phyloP scores from a whole-genome alignment of 1,140 invertebrate species.

The Orchestia grillus region DNA sequence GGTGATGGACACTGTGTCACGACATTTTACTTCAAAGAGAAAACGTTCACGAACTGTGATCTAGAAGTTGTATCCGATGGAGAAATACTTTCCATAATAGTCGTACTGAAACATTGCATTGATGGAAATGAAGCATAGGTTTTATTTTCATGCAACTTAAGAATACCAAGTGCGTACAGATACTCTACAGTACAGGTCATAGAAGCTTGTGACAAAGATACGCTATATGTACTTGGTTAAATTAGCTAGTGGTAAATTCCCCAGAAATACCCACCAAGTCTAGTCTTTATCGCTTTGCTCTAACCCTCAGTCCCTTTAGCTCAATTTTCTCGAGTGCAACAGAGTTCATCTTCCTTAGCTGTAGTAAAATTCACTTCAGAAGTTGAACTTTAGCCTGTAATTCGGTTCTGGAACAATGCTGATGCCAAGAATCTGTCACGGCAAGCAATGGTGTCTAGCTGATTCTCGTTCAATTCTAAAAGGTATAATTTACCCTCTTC shows the following conservation, averaged over 20 bases:
- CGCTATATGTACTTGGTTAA: too few relatives aligned
- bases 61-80: too few relatives aligned
- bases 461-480: conserved; percentile 50
- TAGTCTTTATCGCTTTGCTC: neutral
- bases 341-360: neutral
- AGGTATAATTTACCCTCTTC: conserved; percentile 45
- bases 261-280: neutral
- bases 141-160: too few relatives aligned
- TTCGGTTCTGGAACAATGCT: neutral
- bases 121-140: too few relatives aligned
- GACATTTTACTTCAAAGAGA: too few relatives aligned
- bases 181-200: too few relatives aligned
- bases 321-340: neutral
- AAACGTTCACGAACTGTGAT: too few relatives aligned
- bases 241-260: neutral
- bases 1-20: too few relatives aligned
- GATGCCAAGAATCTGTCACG: conserved; percentile 36
- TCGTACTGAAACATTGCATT: too few relatives aligned
- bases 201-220: too few relatives aligned
- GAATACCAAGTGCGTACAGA: too few relatives aligned
- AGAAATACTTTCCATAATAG: too few relatives aligned
- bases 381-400: neutral
- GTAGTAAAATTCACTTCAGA: neutral
- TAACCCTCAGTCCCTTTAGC: neutral
- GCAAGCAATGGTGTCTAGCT: conserved; percentile 8